phyloP scores from a whole-genome alignment of 2,888 invertebrate species.

The Dioctria linearis region DNA sequence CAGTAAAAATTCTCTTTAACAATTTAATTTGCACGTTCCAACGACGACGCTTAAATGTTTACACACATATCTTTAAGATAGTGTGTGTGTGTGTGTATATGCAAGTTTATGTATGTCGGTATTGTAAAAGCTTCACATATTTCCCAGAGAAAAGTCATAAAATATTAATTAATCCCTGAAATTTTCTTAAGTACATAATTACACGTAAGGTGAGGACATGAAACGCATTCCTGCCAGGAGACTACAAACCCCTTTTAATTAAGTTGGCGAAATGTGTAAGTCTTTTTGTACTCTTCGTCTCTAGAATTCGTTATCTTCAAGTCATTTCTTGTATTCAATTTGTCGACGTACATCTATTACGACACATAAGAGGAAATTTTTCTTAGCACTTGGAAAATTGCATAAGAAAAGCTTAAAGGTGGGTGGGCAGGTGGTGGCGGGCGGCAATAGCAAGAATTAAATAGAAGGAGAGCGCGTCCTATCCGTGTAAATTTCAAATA shows the following conservation, averaged over 20 bases:
- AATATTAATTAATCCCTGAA: slow-evolving; percentile 49
- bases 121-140: not conserved
- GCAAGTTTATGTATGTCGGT: too few relatives aligned
- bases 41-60: not conserved
- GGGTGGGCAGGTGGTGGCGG: too few relatives aligned
- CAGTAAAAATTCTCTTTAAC: not conserved
- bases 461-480: slow-evolving; percentile 4
- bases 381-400: slow-evolving; percentile 52
- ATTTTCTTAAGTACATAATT: slow-evolving; percentile 53
- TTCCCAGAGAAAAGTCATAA: slow-evolving; percentile 27
- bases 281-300: slow-evolving; percentile 12
- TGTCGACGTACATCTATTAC: slow-evolving; percentile 53
- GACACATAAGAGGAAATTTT: slow-evolving; percentile 55
- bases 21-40: slow-evolving; percentile 2
- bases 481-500: slow-evolving; percentile 57
- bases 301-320: slow-evolving; percentile 23
- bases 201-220: slow-evolving; percentile 37
- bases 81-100: not conserved
- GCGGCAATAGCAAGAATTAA: not conserved
- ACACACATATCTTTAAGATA: not conserved
- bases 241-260: slow-evolving; percentile 54
- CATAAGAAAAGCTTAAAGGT: slow-evolving; percentile 2
- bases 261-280: slow-evolving; percentile 54
- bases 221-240: slow-evolving; percentile 40
- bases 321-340: slow-evolving; percentile 57